Conservation (phyloP, 2,113 vertebrate species). For the Prunella fulvescens region DNA sequence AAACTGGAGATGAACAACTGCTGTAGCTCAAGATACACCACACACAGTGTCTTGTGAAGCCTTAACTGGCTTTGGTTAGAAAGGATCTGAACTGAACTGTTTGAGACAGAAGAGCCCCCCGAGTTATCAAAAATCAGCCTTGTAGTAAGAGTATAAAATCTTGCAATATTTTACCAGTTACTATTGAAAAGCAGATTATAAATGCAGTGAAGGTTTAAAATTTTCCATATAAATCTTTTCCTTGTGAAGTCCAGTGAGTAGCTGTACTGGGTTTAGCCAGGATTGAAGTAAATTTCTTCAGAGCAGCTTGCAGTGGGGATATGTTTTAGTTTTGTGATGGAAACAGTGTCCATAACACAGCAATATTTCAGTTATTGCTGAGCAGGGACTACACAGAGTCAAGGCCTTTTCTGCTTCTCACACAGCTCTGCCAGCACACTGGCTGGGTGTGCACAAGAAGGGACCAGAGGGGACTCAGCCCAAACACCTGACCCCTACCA, state of each 20-base stretch:
- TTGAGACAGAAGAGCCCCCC: background rate
- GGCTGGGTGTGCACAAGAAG: background rate
- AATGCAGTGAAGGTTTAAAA: background rate
- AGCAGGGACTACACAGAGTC: background rate
- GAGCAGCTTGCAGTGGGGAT: background rate
- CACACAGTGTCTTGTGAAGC: background rate
- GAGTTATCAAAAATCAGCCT: background rate
- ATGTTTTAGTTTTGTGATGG: background rate
- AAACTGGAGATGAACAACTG: background rate
- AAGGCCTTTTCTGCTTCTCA: background rate
- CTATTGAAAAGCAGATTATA: background rate
- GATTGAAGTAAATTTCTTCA: background rate
- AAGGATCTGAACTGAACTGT: background rate
- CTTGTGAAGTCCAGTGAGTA: background rate
- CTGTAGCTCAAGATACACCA: background rate
- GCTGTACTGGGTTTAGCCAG: background rate
- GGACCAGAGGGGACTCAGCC: background rate
- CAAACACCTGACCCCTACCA: background rate
- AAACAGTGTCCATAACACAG: background rate
- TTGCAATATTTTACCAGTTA: background rate
- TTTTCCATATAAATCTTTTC: background rate
- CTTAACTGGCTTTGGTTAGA: background rate
- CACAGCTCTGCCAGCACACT: fast-evolving
- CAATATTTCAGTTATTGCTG: background rate
- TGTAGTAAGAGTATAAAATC: background rate